Conservation (phyloP, 2,797 vertebrate species). For the Numenius phaeopus region DNA sequence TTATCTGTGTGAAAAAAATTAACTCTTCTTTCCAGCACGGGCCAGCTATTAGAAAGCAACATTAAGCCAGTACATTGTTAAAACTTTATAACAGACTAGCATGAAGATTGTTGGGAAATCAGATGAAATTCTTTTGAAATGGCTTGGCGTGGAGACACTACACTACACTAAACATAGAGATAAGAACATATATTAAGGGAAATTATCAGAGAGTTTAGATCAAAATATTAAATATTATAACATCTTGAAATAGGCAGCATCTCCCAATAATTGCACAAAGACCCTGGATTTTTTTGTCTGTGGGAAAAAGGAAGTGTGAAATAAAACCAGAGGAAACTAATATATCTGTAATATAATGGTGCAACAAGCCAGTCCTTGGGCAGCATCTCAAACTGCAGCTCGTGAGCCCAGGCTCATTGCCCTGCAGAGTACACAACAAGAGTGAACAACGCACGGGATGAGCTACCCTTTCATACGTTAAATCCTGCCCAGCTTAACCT, state of each 20-base stretch:
- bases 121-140: background rate
- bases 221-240: background rate
- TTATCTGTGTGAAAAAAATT: background rate
- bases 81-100: background rate
- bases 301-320: background rate
- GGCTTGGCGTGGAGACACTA: background rate
- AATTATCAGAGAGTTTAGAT: background rate
- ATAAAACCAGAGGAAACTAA: background rate
- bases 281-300: background rate
- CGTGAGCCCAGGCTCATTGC: background rate
- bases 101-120: background rate
- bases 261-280: background rate
- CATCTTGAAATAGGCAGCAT: background rate
- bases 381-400: background rate
- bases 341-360: background rate
- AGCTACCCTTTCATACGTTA: background rate
- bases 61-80: background rate
- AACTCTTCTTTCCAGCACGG: background rate
- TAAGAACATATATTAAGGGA: background rate
- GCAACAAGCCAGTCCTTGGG: background rate
- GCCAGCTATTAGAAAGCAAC: background rate
- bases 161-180: background rate
- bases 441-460: fast-evolving
- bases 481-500: background rate
- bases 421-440: fast-evolving